phyloP scores from a whole-genome alignment of 30 jellyfish, hydroid and myxozoan genomes.

The Haliclystus octoradiatus region DNA sequence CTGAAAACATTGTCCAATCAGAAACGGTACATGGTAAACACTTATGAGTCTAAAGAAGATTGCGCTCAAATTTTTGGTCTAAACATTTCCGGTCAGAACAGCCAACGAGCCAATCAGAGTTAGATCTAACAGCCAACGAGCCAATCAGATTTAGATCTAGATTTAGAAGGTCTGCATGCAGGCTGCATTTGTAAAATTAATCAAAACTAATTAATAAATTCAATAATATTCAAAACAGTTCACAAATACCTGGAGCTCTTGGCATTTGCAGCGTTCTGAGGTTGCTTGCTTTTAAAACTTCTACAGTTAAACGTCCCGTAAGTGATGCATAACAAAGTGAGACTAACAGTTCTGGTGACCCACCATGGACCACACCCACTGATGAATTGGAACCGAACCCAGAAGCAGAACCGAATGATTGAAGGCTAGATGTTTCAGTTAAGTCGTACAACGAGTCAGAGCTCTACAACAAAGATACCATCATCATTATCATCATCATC shows the following conservation, averaged over 20 bases:
- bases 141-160: too few relatives aligned
- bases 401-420: conserved; percentile 64
- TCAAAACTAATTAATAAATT: too few relatives aligned
- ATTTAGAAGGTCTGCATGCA: too few relatives aligned
- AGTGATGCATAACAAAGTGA: conserved; percentile 84
- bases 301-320: conserved; percentile 90
- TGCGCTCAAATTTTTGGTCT: too few relatives aligned
- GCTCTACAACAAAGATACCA: conserved; percentile 25
- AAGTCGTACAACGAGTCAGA: conserved; percentile 83
- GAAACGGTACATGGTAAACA: too few relatives aligned
- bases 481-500: neutral
- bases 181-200: too few relatives aligned
- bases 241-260: conserved; percentile 82
- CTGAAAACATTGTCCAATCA: too few relatives aligned
- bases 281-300: conserved; percentile 80
- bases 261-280: conserved; percentile 68
- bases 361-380: conserved; percentile 40
- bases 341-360: conserved; percentile 82
- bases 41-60: too few relatives aligned
- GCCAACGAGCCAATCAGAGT: too few relatives aligned
- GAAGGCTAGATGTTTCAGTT: conserved; percentile 78
- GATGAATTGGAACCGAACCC: conserved; percentile 79
- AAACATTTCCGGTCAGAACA: too few relatives aligned
- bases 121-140: too few relatives aligned
- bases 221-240: too few relatives aligned